These are phyloP conservation scores for Sisor rabdophorus DNA, from an alignment of 2,113 vertebrate genomes.

Conservation along the genomic window DNA sequence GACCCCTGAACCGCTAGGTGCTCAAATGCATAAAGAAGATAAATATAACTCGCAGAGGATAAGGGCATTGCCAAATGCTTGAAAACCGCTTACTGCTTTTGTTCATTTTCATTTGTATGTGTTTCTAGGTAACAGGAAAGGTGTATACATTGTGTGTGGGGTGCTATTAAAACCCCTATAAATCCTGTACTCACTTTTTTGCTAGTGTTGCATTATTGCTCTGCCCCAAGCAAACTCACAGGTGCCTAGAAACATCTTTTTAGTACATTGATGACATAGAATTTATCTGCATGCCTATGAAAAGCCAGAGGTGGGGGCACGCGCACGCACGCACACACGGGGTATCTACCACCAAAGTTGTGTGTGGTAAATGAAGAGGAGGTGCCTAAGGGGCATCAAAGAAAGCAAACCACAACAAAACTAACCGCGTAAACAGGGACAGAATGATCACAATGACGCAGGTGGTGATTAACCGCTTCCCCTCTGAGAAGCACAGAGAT, in stretches of 20 bases:
- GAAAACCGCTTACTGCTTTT: not conserved
- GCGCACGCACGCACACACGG: constrained; percentile 38
- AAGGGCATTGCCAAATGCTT: not conserved
- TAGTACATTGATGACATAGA: constrained; percentile 19
- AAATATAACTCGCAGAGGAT: too few species aligned
- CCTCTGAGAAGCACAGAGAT: not conserved
- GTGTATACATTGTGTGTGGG: not conserved
- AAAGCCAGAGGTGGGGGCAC: too few species aligned
- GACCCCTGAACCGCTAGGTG: too few species aligned
- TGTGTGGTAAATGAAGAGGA: constrained; percentile 5
- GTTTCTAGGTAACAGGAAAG: not conserved
- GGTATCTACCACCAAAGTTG: constrained; percentile 14
- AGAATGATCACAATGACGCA: constrained; percentile 30
- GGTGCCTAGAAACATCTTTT: constrained; percentile 35
- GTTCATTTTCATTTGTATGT: not conserved
- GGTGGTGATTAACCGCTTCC: constrained; percentile 32
- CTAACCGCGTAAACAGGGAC: not conserved
- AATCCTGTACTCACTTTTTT: not conserved
- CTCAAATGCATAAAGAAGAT: too few species aligned
- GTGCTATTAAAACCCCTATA: constrained; percentile 6
- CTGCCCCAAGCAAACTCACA: constrained; percentile 29
- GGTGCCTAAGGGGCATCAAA: not conserved
- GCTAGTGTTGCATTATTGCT: constrained; percentile 19
- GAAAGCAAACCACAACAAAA: constrained; percentile 48
- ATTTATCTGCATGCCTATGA: too few species aligned